phyloP scores from a whole-genome alignment of 2,888 invertebrate genomes.

The Scotopteryx bipunctaria region DNA sequence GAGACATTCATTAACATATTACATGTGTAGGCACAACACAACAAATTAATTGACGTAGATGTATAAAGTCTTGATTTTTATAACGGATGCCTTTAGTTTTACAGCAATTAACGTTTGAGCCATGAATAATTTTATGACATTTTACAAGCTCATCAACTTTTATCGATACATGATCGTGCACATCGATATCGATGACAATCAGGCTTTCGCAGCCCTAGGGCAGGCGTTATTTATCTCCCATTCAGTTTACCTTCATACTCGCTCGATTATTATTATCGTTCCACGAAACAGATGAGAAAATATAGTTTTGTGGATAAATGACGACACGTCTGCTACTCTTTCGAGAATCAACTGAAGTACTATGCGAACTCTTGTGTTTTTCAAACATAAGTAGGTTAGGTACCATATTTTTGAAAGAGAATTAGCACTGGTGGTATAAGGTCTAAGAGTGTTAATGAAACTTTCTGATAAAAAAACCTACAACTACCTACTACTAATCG shows the following conservation, averaged over 20 bases:
- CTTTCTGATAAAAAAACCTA: too few relatives aligned
- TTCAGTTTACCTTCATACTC: slow-evolving; percentile 57
- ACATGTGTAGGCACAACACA: too few relatives aligned
- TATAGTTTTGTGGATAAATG: slow-evolving; percentile 20
- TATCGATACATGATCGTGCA: slow-evolving; percentile 27
- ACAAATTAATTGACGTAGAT: too few relatives aligned
- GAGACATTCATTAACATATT: too few relatives aligned
- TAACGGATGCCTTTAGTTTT: not conserved
- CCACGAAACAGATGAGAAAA: slow-evolving; percentile 53
- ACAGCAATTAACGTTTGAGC: not conserved
- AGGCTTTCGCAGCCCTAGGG: slow-evolving; percentile 46
- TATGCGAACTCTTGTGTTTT: too few relatives aligned
- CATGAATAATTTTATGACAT: not conserved
- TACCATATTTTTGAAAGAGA: too few relatives aligned
- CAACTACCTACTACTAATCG: too few relatives aligned
- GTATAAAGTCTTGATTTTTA: too few relatives aligned
- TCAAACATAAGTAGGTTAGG: too few relatives aligned
- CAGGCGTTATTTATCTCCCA: slow-evolving; percentile 76
- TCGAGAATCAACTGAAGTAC: not conserved
- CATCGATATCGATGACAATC: slow-evolving; percentile 16
- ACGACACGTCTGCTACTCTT: slow-evolving; percentile 2
- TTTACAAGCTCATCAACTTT: slow-evolving; percentile 2
- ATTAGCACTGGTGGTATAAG: too few relatives aligned
- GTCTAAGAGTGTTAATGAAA: too few relatives aligned
- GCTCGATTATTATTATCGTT: slow-evolving; percentile 76